Evolutionary conservation across 2,888 invertebrate species (phyloP).

Genomic region (Allacma fusca): DNA sequence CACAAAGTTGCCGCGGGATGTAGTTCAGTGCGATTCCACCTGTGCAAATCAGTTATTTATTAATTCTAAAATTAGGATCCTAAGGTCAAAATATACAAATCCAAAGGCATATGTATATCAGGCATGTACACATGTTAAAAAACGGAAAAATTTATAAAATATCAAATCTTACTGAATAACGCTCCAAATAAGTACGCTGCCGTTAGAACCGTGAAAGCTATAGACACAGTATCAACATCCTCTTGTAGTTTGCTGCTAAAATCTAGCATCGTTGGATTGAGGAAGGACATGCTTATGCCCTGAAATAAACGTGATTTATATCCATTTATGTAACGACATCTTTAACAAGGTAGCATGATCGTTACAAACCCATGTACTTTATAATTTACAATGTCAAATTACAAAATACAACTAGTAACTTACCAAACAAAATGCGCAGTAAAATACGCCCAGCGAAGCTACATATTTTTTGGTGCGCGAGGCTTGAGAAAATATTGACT

Average conservation of each 20-base stretch:
- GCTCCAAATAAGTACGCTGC: constrained; percentile 21
- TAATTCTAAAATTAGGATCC: not conserved
- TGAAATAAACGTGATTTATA: not conserved
- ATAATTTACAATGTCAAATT: not conserved
- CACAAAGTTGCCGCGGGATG: constrained; percentile 9
- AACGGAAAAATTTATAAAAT: no score
- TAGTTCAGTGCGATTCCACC: constrained; percentile 16
- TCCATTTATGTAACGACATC: no score
- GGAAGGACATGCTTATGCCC: constrained; percentile 3
- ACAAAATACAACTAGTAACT: not conserved
- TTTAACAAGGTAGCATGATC: no score
- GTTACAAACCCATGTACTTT: not conserved
- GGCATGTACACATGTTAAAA: no score
- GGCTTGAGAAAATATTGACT: not conserved
- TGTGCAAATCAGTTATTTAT: not conserved
- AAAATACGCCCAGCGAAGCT: not conserved
- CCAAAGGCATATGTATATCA: no score
- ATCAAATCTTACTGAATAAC: not conserved
- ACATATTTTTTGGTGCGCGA: not conserved
- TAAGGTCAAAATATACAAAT: no score
- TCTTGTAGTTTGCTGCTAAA: constrained; percentile 15
- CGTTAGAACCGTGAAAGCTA: not conserved
- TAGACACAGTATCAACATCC: constrained; percentile 1
- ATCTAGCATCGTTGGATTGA: not conserved
- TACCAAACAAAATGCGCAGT: not conserved